Percentiles rank a stretch among this genome's conserved stretches.
These are phyloP conservation scores for Steinernema feltiae DNA, from an alignment of 1,140 invertebrate species.

Conservation along the genomic window DNA sequence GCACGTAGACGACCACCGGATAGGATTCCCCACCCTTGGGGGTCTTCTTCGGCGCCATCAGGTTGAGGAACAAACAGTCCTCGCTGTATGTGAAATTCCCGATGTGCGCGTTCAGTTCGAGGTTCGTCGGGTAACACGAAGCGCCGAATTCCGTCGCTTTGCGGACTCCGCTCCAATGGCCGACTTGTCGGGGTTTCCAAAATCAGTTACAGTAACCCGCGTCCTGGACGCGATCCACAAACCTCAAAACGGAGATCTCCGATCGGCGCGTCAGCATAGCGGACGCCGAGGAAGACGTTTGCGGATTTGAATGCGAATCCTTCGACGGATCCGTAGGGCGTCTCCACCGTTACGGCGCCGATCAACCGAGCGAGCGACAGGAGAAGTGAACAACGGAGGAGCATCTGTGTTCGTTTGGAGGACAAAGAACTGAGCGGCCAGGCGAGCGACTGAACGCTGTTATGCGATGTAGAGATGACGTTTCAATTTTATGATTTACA, in stretches of 20 bases:
- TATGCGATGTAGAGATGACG: no score
- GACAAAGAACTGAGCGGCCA: neutral
- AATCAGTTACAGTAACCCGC: no score
- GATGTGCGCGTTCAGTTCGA: neutral
- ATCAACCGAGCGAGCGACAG: neutral
- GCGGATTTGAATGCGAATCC: slow-evolving; percentile 19
- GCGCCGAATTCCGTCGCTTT: neutral
- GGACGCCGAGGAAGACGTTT: slow-evolving; percentile 34
- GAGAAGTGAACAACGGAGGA: neutral
- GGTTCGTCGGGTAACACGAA: neutral
- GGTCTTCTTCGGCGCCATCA: slow-evolving; percentile 66
- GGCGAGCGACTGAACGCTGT: no score
- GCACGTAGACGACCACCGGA: slow-evolving; percentile 91
- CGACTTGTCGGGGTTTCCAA: slow-evolving; percentile 33
- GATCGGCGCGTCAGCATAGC: slow-evolving; percentile 35
- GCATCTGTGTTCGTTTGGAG: no score
- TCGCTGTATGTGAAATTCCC: slow-evolving; percentile 61
- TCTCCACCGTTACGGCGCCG: slow-evolving; percentile 17
- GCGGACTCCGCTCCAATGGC: slow-evolving; percentile 21
- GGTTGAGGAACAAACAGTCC: slow-evolving; percentile 88
- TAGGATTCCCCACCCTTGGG: slow-evolving; percentile 65
- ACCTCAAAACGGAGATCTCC: slow-evolving; percentile 31
- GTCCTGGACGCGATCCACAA: no score
- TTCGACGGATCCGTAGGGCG: slow-evolving; percentile 24
- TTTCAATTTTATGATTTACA: no score